Evolutionary conservation across 2,797 vertebrate species (phyloP), one percentile per base, ranked within the genome.

Genomic region (Fratercula arctica): DNA sequence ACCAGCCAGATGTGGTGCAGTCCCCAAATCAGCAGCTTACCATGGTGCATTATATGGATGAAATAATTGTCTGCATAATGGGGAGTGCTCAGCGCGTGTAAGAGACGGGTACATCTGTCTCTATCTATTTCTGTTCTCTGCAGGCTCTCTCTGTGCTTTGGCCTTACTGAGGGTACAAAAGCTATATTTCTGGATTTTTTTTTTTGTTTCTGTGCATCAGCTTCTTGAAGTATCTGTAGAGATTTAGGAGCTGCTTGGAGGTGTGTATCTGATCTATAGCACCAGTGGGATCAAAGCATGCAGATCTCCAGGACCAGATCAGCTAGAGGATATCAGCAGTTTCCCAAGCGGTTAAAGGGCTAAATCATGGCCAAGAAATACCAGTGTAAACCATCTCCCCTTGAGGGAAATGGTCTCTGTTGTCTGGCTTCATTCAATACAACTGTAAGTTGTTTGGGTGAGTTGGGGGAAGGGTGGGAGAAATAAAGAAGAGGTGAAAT

Each of bases 1-100:
- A 57, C 50, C 77, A 91, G 72, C 31, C 92, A 95, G 95, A 90
- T 74, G 84, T 84, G 91, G n/a, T 56, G 45, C 75, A 81, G 80
- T 84, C 63, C 70, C 91, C 77, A 81, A 6, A 82, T 51, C 88
- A 89, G 76, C 86, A 86, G 79, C 85, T 89, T 85, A 81, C 76
- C 7, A 4, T 14, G 73, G 89, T 78, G 79, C 93, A 67, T 51
- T 57, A 51, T 54, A 43, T 20, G 86, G 85, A 87, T 73, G 85
- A 74, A 79, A 67, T 64, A 85, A 94, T 35, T 75, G 56, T 31
- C 64, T 88, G 80, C 63, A 13, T 39, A 70, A 73, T 16, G 37
- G 82, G 82, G 82, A 92, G 56, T 11, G 35, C 89, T 94, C 92
- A 56, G 68, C 0, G 11, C 3, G 4, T 54, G 41, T 39, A 39